phyloP scores from a whole-genome alignment of 2,888 invertebrate species.

The Pedicia rivosa region DNA sequence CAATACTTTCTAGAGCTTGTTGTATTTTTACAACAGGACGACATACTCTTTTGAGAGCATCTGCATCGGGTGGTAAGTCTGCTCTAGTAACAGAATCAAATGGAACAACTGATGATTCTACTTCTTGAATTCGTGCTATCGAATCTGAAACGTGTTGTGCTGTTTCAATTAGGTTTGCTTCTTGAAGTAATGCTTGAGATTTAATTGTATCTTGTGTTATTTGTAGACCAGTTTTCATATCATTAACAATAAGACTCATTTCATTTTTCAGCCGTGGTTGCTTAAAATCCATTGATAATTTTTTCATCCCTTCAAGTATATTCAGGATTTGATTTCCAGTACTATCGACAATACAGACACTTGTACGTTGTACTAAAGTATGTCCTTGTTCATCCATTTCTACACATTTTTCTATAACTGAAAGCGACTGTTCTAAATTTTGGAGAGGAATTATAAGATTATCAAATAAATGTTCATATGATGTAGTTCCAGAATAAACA shows the following conservation, averaged over 20 bases:
- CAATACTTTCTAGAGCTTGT: constrained; percentile 28
- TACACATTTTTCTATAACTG: constrained; percentile 50
- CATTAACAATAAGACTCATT: constrained; percentile 32
- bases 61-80: constrained; percentile 25
- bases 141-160: constrained; percentile 28
- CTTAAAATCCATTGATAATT: constrained; percentile 32
- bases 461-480: constrained; percentile 31
- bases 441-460: constrained; percentile 45
- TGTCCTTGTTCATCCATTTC: constrained; percentile 48
- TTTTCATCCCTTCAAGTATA: constrained; percentile 36
- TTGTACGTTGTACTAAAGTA: constrained; percentile 50
- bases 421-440: constrained; percentile 44
- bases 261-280: constrained; percentile 30
- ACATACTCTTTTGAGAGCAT: constrained; percentile 24
- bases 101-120: constrained; percentile 17
- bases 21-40: constrained; percentile 32
- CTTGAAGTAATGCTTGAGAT: constrained; percentile 36
- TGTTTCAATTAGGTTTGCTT: constrained; percentile 31
- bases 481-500: constrained; percentile 32
- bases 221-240: constrained; percentile 35
- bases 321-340: constrained; percentile 39
- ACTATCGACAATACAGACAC: constrained; percentile 45
- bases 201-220: constrained; percentile 38
- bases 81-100: constrained; percentile 22
- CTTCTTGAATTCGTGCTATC: constrained; percentile 25